phyloP scores from a whole-genome alignment of 1,140 invertebrate species.

The Samia ricini region DNA sequence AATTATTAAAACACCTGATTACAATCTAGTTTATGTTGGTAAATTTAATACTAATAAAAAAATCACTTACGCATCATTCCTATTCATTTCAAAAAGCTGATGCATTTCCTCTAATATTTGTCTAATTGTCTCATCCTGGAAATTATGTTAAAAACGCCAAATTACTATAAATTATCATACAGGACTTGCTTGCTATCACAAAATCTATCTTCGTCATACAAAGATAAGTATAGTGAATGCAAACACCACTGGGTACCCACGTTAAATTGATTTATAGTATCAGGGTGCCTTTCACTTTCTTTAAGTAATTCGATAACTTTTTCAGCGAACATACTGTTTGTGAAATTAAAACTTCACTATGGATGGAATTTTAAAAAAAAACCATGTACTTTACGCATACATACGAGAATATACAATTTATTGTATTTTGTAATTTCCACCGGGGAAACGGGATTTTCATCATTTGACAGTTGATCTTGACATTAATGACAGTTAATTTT shows the following conservation, averaged over 20 bases:
- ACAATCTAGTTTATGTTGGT: background rate
- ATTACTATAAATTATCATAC: background rate
- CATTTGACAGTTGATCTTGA: no score
- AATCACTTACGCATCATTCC: conserved; percentile 66
- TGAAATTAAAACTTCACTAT: background rate
- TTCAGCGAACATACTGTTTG: conserved; percentile 58
- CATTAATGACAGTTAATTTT: no score
- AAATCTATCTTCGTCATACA: background rate
- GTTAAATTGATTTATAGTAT: conserved; percentile 61
- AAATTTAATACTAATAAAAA: background rate
- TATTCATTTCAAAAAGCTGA: conserved; percentile 63
- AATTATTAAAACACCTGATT: background rate
- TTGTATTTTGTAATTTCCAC: no score
- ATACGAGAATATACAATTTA: background rate
- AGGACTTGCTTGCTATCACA: background rate
- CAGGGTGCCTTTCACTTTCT: conserved; percentile 60
- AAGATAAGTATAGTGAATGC: background rate
- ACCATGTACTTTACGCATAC: background rate
- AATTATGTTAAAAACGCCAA: background rate
- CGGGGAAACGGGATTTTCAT: no score
- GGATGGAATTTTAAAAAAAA: background rate
- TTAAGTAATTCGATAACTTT: conserved; percentile 68
- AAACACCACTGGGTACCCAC: conserved; percentile 31
- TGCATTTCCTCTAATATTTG: conserved; percentile 71
- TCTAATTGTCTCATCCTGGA: conserved; percentile 63